Percentiles rank a stretch among this genome's conserved stretches.
Conservation (phyloP, 2,113 vertebrate genomes). For the Sterrhoptilus dennistouni region DNA sequence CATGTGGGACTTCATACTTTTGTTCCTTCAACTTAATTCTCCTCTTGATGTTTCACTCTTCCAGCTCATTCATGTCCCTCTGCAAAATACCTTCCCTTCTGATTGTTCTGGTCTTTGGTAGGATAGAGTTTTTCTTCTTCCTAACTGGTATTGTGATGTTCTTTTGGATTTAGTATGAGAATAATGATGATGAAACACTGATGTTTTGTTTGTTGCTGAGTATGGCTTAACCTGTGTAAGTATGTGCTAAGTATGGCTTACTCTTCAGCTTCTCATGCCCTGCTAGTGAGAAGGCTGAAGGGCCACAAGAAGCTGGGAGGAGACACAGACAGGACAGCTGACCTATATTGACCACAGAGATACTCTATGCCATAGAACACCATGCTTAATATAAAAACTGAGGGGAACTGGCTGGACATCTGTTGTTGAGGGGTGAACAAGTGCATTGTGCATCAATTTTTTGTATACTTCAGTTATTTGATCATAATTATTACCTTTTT, state of each 20-base stretch:
- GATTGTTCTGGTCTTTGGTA: background rate
- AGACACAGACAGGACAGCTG: background rate
- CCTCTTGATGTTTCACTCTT: background rate
- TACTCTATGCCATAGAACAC: background rate
- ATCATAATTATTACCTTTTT: fast-evolving
- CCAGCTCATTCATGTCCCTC: background rate
- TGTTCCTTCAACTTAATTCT: background rate
- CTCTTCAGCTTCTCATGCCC: background rate
- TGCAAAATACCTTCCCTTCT: background rate
- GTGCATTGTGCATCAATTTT: background rate
- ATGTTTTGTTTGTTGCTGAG: background rate
- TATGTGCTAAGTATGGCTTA: no score
- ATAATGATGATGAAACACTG: no score
- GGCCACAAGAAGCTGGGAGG: background rate
- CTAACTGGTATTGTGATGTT: background rate
- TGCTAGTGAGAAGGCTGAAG: background rate
- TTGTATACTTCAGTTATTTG: background rate
- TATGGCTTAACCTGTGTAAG: background rate
- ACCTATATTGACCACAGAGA: background rate
- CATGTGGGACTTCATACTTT: background rate
- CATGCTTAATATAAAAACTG: background rate
- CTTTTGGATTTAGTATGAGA: background rate
- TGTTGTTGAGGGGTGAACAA: background rate
- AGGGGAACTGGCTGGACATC: background rate
- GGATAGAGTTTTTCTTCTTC: background rate